These are phyloP conservation scores for Caenorhabditis imperialis DNA, from an alignment of 2,888 invertebrate genomes.

Conservation along the genomic window DNA sequence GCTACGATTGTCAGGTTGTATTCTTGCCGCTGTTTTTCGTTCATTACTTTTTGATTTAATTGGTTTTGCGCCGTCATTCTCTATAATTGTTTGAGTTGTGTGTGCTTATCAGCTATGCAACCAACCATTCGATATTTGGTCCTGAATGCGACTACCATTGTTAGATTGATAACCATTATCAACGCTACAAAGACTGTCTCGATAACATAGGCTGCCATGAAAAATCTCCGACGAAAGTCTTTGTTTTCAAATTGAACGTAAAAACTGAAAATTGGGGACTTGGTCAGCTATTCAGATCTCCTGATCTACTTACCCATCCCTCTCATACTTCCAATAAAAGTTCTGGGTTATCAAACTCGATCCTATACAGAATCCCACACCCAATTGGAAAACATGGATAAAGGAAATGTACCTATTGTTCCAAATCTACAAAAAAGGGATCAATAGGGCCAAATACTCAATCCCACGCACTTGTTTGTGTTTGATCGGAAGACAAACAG, in stretches of 20 bases:
- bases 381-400: slow-evolving; percentile 52
- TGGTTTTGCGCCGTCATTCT: slow-evolving; percentile 37
- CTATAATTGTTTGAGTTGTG: too few species aligned
- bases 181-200: slow-evolving; percentile 52
- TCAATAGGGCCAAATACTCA: not conserved
- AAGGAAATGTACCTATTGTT: slow-evolving; percentile 44
- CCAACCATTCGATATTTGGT: slow-evolving; percentile 53
- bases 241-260: slow-evolving; percentile 57
- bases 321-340: slow-evolving; percentile 59
- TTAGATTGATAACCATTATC: slow-evolving; percentile 55
- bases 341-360: slow-evolving; percentile 41
- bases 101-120: too few species aligned
- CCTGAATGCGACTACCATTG: slow-evolving; percentile 56
- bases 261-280: slow-evolving; percentile 28
- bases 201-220: slow-evolving; percentile 55
- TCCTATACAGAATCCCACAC: slow-evolving; percentile 47
- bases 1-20: slow-evolving; percentile 58
- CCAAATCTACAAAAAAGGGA: slow-evolving; percentile 53
- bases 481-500: slow-evolving; percentile 60
- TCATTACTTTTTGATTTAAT: slow-evolving; percentile 53
- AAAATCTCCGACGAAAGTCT: slow-evolving; percentile 51
- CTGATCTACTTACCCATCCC: slow-evolving; percentile 39
- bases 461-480: slow-evolving; percentile 53
- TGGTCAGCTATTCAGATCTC: not conserved
- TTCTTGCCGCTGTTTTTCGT: slow-evolving; percentile 62